Percentiles rank a stretch among this genome's conserved stretches.
phyloP scores from a whole-genome alignment of 2,888 invertebrate species.

The Maniola hyperantus region DNA sequence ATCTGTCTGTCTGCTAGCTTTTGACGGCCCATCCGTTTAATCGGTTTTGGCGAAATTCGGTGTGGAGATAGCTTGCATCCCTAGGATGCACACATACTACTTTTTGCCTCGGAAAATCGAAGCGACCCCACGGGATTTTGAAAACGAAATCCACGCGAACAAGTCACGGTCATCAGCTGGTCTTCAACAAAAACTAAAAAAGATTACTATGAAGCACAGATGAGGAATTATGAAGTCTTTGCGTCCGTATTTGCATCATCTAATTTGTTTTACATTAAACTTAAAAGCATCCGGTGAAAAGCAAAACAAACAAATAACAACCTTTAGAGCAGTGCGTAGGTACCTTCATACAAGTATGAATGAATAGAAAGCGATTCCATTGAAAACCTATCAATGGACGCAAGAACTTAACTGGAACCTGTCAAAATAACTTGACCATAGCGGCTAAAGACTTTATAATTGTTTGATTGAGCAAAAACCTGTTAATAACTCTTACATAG shows the following conservation, averaged over 20 bases:
- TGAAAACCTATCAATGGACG: conserved; percentile 51
- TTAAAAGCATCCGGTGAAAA: conserved; percentile 32
- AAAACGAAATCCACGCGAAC: too few relatives aligned
- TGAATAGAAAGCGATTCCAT: conserved; percentile 53
- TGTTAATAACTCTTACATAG: conserved; percentile 9
- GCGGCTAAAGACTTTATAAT: conserved; percentile 32
- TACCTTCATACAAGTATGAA: conserved; percentile 37
- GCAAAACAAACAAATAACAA: conserved; percentile 7
- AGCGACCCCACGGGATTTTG: too few relatives aligned
- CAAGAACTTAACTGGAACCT: conserved; percentile 40
- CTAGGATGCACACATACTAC: too few relatives aligned
- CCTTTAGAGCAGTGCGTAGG: neutral
- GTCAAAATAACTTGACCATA: conserved; percentile 44
- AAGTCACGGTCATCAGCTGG: too few relatives aligned
- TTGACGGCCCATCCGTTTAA: too few relatives aligned
- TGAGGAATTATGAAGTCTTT: neutral
- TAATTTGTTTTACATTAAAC: neutral
- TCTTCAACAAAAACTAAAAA: too few relatives aligned
- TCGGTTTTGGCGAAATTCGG: too few relatives aligned
- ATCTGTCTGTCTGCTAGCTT: too few relatives aligned
- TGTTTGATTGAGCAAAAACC: conserved; percentile 29
- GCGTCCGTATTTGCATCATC: neutral
- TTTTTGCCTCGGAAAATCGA: neutral
- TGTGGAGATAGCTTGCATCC: too few relatives aligned
- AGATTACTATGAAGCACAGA: neutral